Base-by-base conservation (phyloP, 2,113 vertebrate species). In the Okapia johnstoni region DNA sequence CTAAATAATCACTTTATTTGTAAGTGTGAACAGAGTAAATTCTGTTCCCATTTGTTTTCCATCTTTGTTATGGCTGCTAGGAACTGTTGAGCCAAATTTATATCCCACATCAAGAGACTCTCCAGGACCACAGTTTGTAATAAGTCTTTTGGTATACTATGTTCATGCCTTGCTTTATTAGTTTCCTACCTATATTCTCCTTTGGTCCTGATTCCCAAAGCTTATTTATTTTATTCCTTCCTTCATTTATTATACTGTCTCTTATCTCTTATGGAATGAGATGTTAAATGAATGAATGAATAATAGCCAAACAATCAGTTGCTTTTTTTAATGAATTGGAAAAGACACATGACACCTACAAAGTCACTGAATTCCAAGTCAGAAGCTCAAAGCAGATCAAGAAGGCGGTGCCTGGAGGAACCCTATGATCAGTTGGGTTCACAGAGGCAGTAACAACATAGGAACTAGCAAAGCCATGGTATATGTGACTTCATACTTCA, bases 31-130 rank as follows among this genome's bases (percentile, higher is more conserved):
- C 43, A 60, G 25, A 89, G 48, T 79, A 50, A 73, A 96, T 86
- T 92, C 88, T 61, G 6, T 80, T 85, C 33, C 85, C 89, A 17
- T 89, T 93, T 70, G 63, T 26, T 70, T 89, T 94, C 63, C 87
- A 90, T 90, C 61, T 86, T 92, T 96, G 60, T 91, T 80, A 60
- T 4, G 40, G 79, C 33, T 63, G 25, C 57, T 80, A 52, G 81
- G 28, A 90, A 93, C 63, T 70, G 93, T 84, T 88, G 66, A 84
- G 61, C 17, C 43, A 90, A 96, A 94, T 58, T 52, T 73, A 96
- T 66, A 81, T 28, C 33, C 63, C 73, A 60, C 25, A 87, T 40
- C 52, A 36, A 96, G 81, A 95, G 94, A 97, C 57, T 90, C 73
- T 87, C 15, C 26, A 43, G 86, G 14, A 83, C 40, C 48, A 33